These are phyloP conservation scores for Amblyraja radiata DNA, from an alignment of 2,797 vertebrate genomes.

Conservation along the genomic window DNA sequence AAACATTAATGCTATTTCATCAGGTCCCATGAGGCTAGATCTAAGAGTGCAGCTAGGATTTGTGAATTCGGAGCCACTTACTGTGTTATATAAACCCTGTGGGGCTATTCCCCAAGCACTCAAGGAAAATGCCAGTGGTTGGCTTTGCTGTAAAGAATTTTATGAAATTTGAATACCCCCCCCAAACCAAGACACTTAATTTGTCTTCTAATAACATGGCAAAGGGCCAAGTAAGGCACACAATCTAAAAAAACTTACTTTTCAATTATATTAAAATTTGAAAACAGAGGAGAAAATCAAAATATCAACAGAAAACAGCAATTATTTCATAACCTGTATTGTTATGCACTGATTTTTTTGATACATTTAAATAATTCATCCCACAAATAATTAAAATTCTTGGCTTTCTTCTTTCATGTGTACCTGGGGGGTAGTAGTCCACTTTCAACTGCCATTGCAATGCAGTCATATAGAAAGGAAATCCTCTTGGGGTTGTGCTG, in stretches of 20 bases:
- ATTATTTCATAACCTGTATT: neutral
- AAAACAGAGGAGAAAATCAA: neutral
- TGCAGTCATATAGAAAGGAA: conserved; percentile 93
- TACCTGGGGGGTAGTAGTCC: conserved; percentile 85
- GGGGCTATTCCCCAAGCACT: neutral
- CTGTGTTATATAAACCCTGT: neutral
- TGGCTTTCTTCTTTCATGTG: conserved; percentile 31
- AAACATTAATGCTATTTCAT: too few species aligned
- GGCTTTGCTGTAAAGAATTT: neutral
- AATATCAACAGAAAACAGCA: neutral
- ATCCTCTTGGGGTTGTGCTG: conserved; percentile 97
- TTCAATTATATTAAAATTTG: neutral
- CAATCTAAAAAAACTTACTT: too few species aligned
- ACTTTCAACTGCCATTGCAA: conserved; percentile 94
- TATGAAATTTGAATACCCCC: neutral
- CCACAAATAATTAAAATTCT: neutral
- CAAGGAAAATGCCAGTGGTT: neutral
- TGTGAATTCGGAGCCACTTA: too few species aligned
- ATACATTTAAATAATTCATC: neutral
- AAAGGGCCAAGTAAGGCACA: neutral
- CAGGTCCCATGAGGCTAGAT: too few species aligned
- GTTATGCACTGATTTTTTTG: neutral
- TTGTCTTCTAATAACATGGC: neutral
- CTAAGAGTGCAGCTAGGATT: too few species aligned
- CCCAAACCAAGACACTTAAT: neutral